Evolutionary conservation across 1,140 invertebrate genomes (phyloP), one percentile per base, ranked within the genome.

Genomic region (Wasmannia auropunctata): DNA sequence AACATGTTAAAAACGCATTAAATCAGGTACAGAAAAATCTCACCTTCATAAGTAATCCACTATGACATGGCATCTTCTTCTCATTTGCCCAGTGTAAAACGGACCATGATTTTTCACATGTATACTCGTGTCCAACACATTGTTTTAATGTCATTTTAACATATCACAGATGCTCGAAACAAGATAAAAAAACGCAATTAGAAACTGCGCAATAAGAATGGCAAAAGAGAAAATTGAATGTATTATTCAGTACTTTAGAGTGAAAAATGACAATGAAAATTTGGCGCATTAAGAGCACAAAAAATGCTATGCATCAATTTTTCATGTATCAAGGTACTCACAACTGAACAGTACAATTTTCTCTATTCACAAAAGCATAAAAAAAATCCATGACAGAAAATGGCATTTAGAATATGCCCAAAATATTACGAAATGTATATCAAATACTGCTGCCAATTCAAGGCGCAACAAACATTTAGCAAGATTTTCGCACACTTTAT

Each of bases 21-120:
- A 88, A 37, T 86, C 58, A 58, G 19, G 49, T 76, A 58, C 14
- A 87, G 7, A 56, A 51, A 81, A 76, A 84, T 43, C 89, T 90
- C 88, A 90, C 89, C 89, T 90, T 90, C 67, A 62, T 62, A 60
- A 31, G 84, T 7, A 37, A 72, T 75, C 79, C 79, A 11, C 49
- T 46, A 51, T 22, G 28, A n/a, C 28, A 60, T 11, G 34, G 37
- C 67, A 16, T 89, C 88, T 60, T 87, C 86, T 83, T 90, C 87
- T 49, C 25, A 5, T 51, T 83, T 43, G 8, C 56, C 7, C 22
- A 51, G 54, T 51, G 69, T 63, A 40, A 51, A 76, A 76, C 62
- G 72, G 43, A 56, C 34, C 60, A 87, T 46, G 60, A 19, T 67
- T 84, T 37, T 19, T 37, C 8, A 14, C 25, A 6, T 22, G 46